These are phyloP conservation scores for Stigmatopora nigra DNA, from an alignment of 2,113 vertebrate genomes.

Conservation along the genomic window DNA sequence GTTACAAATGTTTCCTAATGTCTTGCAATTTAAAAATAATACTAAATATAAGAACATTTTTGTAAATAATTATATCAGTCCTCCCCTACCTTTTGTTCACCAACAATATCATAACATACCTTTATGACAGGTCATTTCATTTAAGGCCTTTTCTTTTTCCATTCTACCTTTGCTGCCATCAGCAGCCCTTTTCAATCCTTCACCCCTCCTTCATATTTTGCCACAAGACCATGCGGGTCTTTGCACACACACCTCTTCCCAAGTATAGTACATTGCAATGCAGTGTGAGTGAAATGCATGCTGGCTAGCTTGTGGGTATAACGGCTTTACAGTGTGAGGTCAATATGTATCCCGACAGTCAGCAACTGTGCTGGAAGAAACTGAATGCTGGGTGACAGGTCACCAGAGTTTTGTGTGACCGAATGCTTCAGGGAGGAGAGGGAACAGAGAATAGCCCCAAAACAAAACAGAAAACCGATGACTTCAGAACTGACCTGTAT, in stretches of 20 bases:
- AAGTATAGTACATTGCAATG: not conserved
- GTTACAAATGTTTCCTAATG: too few species aligned
- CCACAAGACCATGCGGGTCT: constrained; percentile 4
- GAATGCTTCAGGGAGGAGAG: constrained; percentile 21
- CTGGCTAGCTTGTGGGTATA: constrained; percentile 17
- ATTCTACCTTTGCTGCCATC: constrained; percentile 30
- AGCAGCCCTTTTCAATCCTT: constrained; percentile 3
- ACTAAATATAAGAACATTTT: too few species aligned
- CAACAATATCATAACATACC: constrained; percentile 29
- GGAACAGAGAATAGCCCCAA: not conserved
- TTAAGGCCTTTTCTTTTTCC: constrained; percentile 16
- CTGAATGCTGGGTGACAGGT: constrained; percentile 54
- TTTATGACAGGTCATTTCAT: constrained; percentile 31
- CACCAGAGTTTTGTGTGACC: constrained; percentile 36
- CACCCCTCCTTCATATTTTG: constrained; percentile 1
- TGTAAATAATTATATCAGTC: too few species aligned
- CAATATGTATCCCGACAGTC: constrained; percentile 50
- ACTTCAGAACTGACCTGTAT: constrained; percentile 19
- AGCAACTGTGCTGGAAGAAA: constrained; percentile 58
- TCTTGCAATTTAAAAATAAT: too few species aligned
- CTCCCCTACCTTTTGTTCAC: constrained; percentile 9
- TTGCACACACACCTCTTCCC: not conserved
- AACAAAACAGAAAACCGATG: constrained; percentile 18
- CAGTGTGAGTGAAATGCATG: not conserved
- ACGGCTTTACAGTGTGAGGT: constrained; percentile 37